phyloP scores from a whole-genome alignment of 2,113 vertebrate genomes.

The Xerus inauris region DNA sequence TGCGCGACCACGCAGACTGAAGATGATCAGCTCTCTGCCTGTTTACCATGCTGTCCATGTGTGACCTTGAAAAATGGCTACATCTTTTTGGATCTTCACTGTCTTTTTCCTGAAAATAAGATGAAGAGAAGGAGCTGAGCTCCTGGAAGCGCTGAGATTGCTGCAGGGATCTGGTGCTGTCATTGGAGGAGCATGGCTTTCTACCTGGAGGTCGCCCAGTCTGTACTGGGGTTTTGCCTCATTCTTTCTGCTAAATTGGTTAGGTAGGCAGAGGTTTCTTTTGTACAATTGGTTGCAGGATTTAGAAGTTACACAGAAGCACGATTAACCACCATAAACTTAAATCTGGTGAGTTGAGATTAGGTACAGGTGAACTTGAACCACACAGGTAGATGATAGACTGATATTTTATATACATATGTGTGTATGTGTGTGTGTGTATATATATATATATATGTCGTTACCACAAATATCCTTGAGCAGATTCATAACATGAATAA shows the following conservation, averaged over 20 bases:
- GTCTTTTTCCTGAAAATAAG: conserved; percentile 62
- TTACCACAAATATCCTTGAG: not conserved
- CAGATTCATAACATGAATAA: not conserved
- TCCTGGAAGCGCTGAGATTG: not conserved
- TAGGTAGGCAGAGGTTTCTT: conserved; percentile 44
- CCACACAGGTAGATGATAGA: not conserved
- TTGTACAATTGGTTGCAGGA: conserved; percentile 15
- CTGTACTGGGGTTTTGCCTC: not conserved
- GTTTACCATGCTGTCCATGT: not conserved
- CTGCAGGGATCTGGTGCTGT: rapidly evolving
- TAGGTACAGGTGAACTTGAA: not conserved
- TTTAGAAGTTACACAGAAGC: conserved; percentile 45
- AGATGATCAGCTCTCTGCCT: not conserved
- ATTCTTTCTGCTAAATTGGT: conserved; percentile 21
- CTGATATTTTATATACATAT: not conserved
- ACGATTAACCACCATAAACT: conserved; percentile 21
- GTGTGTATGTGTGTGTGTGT: not conserved
- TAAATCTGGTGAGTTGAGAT: conserved; percentile 1
- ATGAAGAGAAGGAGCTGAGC: conserved; percentile 13
- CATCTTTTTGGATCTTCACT: conserved; percentile 37
- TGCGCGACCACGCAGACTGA: rapidly evolving
- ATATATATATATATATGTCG: not conserved
- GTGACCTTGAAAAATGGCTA: conserved; percentile 67
- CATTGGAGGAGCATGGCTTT: not conserved
- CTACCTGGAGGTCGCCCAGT: not conserved